These are phyloP conservation scores for Aleiodes sp. DNA, from an alignment of 1,140 invertebrate species.

Conservation along the genomic window DNA sequence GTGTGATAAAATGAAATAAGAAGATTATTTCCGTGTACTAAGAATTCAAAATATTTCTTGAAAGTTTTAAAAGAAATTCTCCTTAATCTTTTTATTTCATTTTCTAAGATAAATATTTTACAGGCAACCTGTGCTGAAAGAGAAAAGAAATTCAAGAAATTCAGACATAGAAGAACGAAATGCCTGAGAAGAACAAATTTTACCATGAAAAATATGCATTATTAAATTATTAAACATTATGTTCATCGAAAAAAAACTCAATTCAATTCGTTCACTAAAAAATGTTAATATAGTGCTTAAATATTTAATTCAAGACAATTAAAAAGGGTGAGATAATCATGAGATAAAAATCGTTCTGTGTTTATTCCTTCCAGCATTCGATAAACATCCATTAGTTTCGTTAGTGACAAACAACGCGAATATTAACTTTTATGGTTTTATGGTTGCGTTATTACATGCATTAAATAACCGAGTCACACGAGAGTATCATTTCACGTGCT, in stretches of 20 bases:
- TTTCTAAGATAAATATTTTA: background rate
- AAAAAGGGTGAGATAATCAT: background rate
- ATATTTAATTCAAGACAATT: slow-evolving; percentile 28
- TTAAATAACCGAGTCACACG: slow-evolving; percentile 17
- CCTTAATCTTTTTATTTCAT: background rate
- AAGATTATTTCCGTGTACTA: no score
- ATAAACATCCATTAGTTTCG: slow-evolving; percentile 7
- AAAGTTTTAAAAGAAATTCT: no score
- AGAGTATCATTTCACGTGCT: slow-evolving; percentile 23
- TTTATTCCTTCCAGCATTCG: background rate
- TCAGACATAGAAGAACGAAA: background rate
- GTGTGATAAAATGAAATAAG: no score
- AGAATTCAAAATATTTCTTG: no score
- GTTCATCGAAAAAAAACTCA: background rate
- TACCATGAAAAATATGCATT: background rate
- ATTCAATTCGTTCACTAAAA: slow-evolving; percentile 22
- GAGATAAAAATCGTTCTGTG: slow-evolving; percentile 8
- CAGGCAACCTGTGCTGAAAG: slow-evolving; percentile 59
- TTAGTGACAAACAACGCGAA: slow-evolving; percentile 32
- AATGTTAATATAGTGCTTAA: slow-evolving; percentile 24
- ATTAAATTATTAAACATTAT: background rate
- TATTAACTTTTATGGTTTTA: slow-evolving; percentile 6
- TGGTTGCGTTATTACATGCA: slow-evolving; percentile 29
- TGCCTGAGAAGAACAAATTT: background rate
- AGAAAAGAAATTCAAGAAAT: slow-evolving; percentile 25